These are phyloP conservation scores for Apodemia hepburni DNA, from an alignment of 2,888 invertebrate genomes.

Conservation along the genomic window DNA sequence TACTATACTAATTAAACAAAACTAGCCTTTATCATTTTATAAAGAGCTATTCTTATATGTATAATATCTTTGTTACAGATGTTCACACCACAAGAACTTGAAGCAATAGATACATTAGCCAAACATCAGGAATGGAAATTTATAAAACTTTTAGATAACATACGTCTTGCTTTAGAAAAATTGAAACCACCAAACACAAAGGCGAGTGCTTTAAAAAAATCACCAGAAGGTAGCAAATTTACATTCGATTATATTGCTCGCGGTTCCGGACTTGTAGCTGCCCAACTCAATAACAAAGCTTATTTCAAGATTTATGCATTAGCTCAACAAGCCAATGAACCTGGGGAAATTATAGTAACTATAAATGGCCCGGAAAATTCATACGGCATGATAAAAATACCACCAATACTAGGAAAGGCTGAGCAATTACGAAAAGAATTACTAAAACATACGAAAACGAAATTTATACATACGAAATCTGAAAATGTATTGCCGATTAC, in stretches of 20 bases:
- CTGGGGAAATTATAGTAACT: slow-evolving; percentile 67
- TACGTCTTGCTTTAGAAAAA: slow-evolving; percentile 67
- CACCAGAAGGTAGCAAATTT: slow-evolving; percentile 57
- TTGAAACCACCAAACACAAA: slow-evolving; percentile 56
- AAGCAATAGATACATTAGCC: slow-evolving; percentile 65
- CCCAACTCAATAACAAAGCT: slow-evolving; percentile 76
- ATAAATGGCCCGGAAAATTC: slow-evolving; percentile 72
- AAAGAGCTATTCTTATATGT: not conserved
- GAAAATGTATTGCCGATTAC: slow-evolving; percentile 65
- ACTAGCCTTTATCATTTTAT: not conserved
- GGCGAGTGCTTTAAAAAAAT: slow-evolving; percentile 42
- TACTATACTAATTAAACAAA: too few relatives aligned
- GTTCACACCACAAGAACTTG: slow-evolving; percentile 78
- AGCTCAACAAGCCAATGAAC: slow-evolving; percentile 67
- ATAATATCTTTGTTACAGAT: slow-evolving; percentile 59
- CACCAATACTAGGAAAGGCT: slow-evolving; percentile 69
- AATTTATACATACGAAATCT: slow-evolving; percentile 29
- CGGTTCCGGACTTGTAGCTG: slow-evolving; percentile 81
- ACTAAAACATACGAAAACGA: slow-evolving; percentile 32
- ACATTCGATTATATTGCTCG: slow-evolving; percentile 78
- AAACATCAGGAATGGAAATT: slow-evolving; percentile 79
- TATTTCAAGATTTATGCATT: slow-evolving; percentile 81
- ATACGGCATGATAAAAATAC: slow-evolving; percentile 64
- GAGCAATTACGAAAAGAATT: slow-evolving; percentile 68
- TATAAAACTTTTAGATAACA: slow-evolving; percentile 70